Percentiles rank a stretch among this genome's conserved stretches.
These are phyloP conservation scores for Diorhabda sublineata DNA, from an alignment of 1,140 invertebrate genomes.

Conservation along the genomic window DNA sequence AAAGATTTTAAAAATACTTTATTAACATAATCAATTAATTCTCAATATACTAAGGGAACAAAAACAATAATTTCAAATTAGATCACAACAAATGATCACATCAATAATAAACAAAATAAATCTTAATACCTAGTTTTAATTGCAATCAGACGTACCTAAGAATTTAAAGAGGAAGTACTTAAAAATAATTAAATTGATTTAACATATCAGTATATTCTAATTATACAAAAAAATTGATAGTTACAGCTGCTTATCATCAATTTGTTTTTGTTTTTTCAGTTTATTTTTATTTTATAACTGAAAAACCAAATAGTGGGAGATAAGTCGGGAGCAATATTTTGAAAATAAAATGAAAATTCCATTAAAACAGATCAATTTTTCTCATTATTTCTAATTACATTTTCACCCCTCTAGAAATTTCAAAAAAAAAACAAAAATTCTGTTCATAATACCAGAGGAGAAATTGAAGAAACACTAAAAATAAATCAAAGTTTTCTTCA, in stretches of 20 bases:
- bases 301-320: not conserved
- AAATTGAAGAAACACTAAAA: no score
- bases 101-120: constrained; percentile 21
- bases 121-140: constrained; percentile 18
- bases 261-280: not conserved
- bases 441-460: not conserved
- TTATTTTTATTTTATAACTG: not conserved
- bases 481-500: no score
- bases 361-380: not conserved
- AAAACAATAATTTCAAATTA: constrained; percentile 25
- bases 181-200: constrained; percentile 5
- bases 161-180: constrained; percentile 12
- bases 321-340: not conserved
- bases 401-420: not conserved
- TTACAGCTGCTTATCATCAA: constrained; percentile 11
- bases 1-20: constrained; percentile 37
- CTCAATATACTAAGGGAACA: constrained; percentile 32
- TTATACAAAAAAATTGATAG: constrained; percentile 6
- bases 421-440: not conserved
- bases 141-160: constrained; percentile 14
- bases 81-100: constrained; percentile 27
- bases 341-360: not conserved
- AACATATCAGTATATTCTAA: not conserved
- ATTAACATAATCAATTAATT: constrained; percentile 36
- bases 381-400: not conserved